Conservation (phyloP, 2,797 vertebrate species). For the Danio albolineatus region DNA sequence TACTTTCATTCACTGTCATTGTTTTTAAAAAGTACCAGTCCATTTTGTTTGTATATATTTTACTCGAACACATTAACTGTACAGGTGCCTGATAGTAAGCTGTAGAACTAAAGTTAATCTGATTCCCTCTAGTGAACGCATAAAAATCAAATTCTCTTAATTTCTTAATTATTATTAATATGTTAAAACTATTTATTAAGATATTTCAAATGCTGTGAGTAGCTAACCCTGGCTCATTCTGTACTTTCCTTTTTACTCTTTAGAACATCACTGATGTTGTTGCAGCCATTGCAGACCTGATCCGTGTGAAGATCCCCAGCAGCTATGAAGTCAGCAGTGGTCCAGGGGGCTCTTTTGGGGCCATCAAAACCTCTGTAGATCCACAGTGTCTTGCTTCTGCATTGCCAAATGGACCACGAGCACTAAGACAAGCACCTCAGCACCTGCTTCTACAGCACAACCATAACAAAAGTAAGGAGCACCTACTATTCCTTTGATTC, state of each 20-base stretch:
- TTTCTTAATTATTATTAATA: too few relatives aligned
- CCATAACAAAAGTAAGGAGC: conserved; percentile 37
- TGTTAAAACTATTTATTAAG: too few relatives aligned
- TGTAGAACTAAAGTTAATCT: too few relatives aligned
- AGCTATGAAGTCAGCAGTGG: conserved; percentile 96
- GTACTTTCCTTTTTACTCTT: conserved; percentile 14
- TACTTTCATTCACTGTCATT: too few relatives aligned
- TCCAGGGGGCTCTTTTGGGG: conserved; percentile 77
- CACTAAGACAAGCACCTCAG: conserved; percentile 80
- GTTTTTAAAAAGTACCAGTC: too few relatives aligned
- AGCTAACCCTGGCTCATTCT: neutral
- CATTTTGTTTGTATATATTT: too few relatives aligned
- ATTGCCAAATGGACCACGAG: conserved; percentile 77
- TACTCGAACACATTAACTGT: too few relatives aligned
- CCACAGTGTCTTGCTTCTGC: conserved; percentile 80
- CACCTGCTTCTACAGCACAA: conserved; percentile 75
- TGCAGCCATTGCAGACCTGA: conserved; percentile 94
- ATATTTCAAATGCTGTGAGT: neutral
- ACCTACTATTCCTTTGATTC: neutral
- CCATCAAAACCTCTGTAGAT: conserved; percentile 75
- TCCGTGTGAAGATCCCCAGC: conserved; percentile 94
- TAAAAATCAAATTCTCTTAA: too few relatives aligned
- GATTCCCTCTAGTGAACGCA: too few relatives aligned
- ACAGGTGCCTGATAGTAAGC: too few relatives aligned
- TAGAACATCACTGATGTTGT: conserved; percentile 95